Evolutionary conservation across 1,140 invertebrate species (phyloP).

Genomic region (Drosophila asahinai): DNA sequence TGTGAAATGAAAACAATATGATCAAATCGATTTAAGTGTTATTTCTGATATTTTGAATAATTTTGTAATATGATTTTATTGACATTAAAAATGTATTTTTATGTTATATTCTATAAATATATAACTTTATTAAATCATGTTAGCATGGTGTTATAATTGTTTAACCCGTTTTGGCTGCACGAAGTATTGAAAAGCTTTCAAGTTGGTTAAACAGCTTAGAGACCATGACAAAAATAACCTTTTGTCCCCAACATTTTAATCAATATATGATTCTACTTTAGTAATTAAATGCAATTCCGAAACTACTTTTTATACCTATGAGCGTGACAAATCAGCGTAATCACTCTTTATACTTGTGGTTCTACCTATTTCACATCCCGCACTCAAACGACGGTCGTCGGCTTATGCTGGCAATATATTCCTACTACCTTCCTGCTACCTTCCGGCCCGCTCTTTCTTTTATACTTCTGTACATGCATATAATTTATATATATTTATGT

Average conservation of each 20-base stretch:
- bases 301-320: background rate
- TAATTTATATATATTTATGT: constrained; percentile 66
- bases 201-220: too few species aligned
- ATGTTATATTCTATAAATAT: too few species aligned
- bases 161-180: too few species aligned
- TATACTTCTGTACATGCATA: constrained; percentile 29
- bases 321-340: constrained; percentile 1
- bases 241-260: background rate
- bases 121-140: too few species aligned
- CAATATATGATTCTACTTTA: background rate
- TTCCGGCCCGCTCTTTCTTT: constrained; percentile 5
- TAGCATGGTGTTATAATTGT: too few species aligned
- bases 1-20: constrained; percentile 8
- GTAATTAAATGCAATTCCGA: background rate
- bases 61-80: too few species aligned
- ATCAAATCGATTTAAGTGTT: background rate
- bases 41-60: too few species aligned
- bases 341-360: constrained; percentile 38
- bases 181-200: too few species aligned
- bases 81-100: too few species aligned
- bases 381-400: constrained; percentile 41
- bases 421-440: constrained; percentile 14
- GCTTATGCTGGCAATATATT: constrained; percentile 50
- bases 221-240: too few species aligned
- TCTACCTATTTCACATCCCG: constrained; percentile 34